Evolutionary conservation across 2,888 invertebrate species (phyloP), one percentile per base, ranked within the genome.

Genomic region (Polia nebulosa): DNA sequence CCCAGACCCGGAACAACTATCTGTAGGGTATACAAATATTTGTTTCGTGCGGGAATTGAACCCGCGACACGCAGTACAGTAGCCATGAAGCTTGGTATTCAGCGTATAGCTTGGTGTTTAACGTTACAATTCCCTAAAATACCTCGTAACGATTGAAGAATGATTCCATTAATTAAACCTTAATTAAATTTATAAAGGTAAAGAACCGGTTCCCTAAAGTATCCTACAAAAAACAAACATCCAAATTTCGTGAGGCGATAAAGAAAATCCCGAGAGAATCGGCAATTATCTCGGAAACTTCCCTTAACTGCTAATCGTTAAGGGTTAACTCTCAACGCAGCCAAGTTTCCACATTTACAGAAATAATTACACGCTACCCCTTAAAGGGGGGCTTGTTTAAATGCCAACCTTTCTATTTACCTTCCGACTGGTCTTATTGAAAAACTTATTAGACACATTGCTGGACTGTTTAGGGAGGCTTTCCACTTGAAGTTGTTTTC

Each of bases 321-420:
- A 89, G 89, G 89, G 89, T 89, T 90, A 89, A 89, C 88, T 86
- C 84, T 72, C 82, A 78, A 73, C 72, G 61, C 78, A 82, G 77
- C 89, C 84, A 94, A 94, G 93, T 94, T 94, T 92, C 85, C 90
- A 91, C 93, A 93, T 94, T 95, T 92, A 92, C 89, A 89, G 91
- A 94, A 94, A 95, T 94, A 94, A 94, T 94, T 94, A 92, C 93
- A 84, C 83, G 84, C 81, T 81, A 76, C 49, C 66, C 45, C 49
- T 29, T 52, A 41, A 55, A 56, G 64, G 58, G 76, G 83, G 44
- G 20, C 39, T 88, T 87, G 87, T 88, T 91, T 87, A 86, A 91
- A 91, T 91, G 80, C 88, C 89, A 80, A 88, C 88, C 89, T 86
- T 87, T 87, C 87, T 91, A 92, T 92, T 93, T 94, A 92, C 93